Evolutionary conservation across 2,113 vertebrate species (phyloP), one percentile per base, ranked within the genome.

Genomic region (Lophochroa leadbeateri): DNA sequence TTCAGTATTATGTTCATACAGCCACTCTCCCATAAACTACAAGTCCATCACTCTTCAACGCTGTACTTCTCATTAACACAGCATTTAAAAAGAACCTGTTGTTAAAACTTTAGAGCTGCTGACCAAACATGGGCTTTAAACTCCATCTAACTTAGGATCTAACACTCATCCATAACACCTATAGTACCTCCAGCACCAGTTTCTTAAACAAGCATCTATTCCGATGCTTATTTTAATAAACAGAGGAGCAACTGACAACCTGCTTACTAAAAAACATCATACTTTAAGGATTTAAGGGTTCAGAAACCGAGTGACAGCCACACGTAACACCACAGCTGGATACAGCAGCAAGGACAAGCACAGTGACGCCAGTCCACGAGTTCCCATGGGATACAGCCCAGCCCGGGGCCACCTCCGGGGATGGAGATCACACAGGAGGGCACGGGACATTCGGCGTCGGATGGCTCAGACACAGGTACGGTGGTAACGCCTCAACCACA

Each of bases 401-500:
- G 60, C 23, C 91, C 19, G 17, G 10, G 3, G 57, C 71, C 88
- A 13, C 37, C 77, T 7, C 47, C 4, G 13, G 17, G 46, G 33
- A 43, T 25, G 5, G 43, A 13, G 46, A 65, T 27, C 44, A 9
- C 3, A 6, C 16, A 5, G 47, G 43, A 50, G 39, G 24, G 17
- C 47, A 27, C 2, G 2, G 43, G 31, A 17, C 24, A 8, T 23
- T 7, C 20, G 71, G 64, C 24, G 3, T 5, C 2, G 28, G 3
- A 20, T 0, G 24, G 17, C 29, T 65, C 31, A 5, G 33, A 28
- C 18, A 6, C 60, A 35, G 6, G 3, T 5, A 13, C 14, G 8
- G 63, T 1, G 33, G n/a, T 16, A 19, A 28, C 15, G 17, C 50
- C 70, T 16, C 57, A 25, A 2, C 13, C 58, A 2, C n/a, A 29